These are phyloP conservation scores for Drosophila melanosoma DNA, from an alignment of 2,888 invertebrate species.

Conservation along the genomic window DNA sequence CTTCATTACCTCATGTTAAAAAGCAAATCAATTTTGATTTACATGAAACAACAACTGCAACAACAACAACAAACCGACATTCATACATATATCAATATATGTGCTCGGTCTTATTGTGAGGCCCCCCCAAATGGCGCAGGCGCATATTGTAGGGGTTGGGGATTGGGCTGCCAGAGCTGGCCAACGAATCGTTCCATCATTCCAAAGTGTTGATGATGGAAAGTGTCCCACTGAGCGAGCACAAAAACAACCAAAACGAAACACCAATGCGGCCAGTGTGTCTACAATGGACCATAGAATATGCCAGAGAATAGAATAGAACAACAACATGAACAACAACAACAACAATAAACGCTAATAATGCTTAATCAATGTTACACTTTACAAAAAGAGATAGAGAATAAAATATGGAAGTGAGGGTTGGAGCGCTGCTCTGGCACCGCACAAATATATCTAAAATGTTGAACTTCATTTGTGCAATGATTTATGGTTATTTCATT, in stretches of 20 bases:
- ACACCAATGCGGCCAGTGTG: constrained; percentile 45
- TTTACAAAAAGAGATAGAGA: constrained; percentile 66
- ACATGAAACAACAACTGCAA: constrained; percentile 47
- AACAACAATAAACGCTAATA: constrained; percentile 78
- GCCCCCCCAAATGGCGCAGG: constrained; percentile 53
- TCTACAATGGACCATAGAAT: constrained; percentile 50
- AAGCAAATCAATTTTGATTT: constrained; percentile 75
- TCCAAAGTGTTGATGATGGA: constrained; percentile 76
- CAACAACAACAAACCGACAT: constrained; percentile 25
- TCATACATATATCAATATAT: constrained; percentile 43
- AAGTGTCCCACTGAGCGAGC: constrained; percentile 76
- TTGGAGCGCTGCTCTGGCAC: constrained; percentile 19
- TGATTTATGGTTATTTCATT: constrained; percentile 77
- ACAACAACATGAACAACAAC: constrained; percentile 51
- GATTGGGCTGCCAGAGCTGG: constrained; percentile 51
- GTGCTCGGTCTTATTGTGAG: constrained; percentile 27
- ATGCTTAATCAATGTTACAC: constrained; percentile 84
- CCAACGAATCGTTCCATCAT: constrained; percentile 75
- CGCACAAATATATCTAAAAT: constrained; percentile 30
- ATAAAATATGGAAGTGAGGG: constrained; percentile 45
- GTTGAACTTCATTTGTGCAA: constrained; percentile 72
- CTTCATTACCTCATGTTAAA: constrained; percentile 54
- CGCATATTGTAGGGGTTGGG: constrained; percentile 41
- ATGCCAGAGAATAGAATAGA: constrained; percentile 43
- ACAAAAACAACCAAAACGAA: constrained; percentile 44